Conservation (phyloP, 2,797 vertebrate species). For the Euthynnus affinis region DNA sequence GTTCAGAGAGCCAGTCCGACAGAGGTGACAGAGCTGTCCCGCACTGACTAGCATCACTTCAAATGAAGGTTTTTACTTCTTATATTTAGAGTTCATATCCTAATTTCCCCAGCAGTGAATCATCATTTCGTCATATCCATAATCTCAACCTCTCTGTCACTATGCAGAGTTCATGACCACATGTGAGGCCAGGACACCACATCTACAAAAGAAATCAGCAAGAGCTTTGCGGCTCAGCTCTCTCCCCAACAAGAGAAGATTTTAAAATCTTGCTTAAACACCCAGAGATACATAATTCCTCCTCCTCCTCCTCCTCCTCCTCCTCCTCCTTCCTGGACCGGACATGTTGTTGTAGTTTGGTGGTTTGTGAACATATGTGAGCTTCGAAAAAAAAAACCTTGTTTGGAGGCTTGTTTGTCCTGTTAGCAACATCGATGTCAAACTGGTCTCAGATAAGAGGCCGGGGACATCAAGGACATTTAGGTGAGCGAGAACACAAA, state of each 20-base stretch:
- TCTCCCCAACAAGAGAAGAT: too few species aligned
- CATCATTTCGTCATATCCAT: constrained; percentile 17
- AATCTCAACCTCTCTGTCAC: constrained; percentile 29
- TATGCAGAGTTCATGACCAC: constrained; percentile 1
- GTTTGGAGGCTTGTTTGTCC: too few species aligned
- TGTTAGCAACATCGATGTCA: not conserved
- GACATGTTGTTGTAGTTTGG: not conserved
- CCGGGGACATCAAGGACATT: not conserved
- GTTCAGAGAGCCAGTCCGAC: constrained; percentile 1
- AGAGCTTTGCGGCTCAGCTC: constrained; percentile 9
- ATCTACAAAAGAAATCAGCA: not conserved
- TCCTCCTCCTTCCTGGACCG: not conserved
- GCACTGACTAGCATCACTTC: not conserved
- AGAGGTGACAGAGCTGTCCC: constrained; percentile 5
- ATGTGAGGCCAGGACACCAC: not conserved
- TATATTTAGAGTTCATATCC: constrained; percentile 1
- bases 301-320: too few species aligned
- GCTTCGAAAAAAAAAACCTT: too few species aligned
- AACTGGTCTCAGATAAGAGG: not conserved
- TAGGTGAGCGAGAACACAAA: too few species aligned
- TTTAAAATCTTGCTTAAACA: too few species aligned
- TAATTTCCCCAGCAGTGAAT: not conserved
- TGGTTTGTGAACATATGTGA: too few species aligned
- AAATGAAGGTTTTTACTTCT: constrained; percentile 21
- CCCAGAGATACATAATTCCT: not conserved